Evolutionary conservation across 2,113 vertebrate genomes (phyloP).

Genomic region (Chrysemys picta): DNA sequence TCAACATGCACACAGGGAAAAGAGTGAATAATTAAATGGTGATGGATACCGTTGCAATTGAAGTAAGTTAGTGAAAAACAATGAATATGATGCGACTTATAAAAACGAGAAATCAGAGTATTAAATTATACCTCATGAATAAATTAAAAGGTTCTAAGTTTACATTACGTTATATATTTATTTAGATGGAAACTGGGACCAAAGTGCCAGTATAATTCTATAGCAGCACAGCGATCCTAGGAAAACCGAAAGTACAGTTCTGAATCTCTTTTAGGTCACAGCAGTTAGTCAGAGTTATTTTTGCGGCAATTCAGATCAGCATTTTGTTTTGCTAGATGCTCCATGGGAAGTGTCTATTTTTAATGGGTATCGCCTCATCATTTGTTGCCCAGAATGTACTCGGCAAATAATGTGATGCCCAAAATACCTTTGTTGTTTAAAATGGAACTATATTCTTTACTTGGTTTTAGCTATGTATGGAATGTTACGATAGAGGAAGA

Average conservation of each 20-base stretch:
- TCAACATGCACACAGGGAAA: slow-evolving; percentile 28
- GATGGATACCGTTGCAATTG: slow-evolving; percentile 61
- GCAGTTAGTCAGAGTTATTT: slow-evolving; percentile 76
- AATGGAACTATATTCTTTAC: not conserved
- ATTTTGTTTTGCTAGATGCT: slow-evolving; percentile 56
- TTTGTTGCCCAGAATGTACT: not conserved
- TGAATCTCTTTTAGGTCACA: slow-evolving; percentile 71
- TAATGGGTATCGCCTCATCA: slow-evolving; percentile 37
- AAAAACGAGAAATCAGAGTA: slow-evolving; percentile 77
- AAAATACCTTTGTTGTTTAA: not conserved
- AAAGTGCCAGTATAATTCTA: slow-evolving; percentile 76
- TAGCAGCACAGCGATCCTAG: slow-evolving; percentile 49
- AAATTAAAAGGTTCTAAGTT: slow-evolving; percentile 80
- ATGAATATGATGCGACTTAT: slow-evolving; percentile 74
- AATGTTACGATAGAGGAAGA: not conserved
- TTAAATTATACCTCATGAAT: slow-evolving; percentile 84
- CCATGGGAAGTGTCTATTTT: slow-evolving; percentile 35
- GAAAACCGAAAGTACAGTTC: slow-evolving; percentile 65
- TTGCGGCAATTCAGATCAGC: slow-evolving; percentile 66
- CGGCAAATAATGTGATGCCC: not conserved
- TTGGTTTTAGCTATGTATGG: not conserved
- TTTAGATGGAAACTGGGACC: slow-evolving; percentile 76
- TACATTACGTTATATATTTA: slow-evolving; percentile 81
- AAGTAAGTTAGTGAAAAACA: slow-evolving; percentile 67
- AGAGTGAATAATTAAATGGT: slow-evolving; percentile 59